These are phyloP conservation scores for Eira barbara DNA, from an alignment of 2,113 vertebrate species.

Conservation along the genomic window DNA sequence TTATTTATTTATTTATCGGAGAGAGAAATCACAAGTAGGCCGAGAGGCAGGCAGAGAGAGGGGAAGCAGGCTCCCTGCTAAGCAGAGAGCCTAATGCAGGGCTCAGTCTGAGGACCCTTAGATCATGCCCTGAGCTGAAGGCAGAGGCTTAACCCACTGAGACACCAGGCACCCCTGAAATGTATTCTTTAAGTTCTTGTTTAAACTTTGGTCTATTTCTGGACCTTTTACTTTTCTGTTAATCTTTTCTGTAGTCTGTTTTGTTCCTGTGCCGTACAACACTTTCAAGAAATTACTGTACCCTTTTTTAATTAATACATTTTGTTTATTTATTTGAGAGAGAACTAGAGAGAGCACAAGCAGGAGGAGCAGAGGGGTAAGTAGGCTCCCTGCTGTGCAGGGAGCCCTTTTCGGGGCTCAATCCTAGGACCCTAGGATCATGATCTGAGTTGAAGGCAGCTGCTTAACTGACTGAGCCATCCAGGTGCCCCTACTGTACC, in stretches of 20 bases:
- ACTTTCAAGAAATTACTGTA: neutral
- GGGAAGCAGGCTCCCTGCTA: too few relatives aligned
- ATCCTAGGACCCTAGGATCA: neutral
- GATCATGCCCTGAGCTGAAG: too few relatives aligned
- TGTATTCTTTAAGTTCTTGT: neutral
- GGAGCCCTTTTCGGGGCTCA: neutral
- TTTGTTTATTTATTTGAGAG: neutral
- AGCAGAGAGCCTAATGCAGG: too few relatives aligned
- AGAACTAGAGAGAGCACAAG: neutral
- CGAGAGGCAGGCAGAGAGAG: too few relatives aligned
- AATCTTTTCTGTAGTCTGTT: neutral
- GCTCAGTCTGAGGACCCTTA: too few relatives aligned
- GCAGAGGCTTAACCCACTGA: too few relatives aligned
- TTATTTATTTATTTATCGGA: too few relatives aligned
- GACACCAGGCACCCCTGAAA: neutral
- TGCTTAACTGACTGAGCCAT: neutral
- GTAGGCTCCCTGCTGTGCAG: neutral
- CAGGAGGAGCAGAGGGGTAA: neutral
- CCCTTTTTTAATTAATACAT: neutral
- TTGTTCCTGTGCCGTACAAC: neutral
- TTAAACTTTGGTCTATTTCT: neutral
- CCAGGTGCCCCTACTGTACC: neutral
- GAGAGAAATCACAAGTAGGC: too few relatives aligned
- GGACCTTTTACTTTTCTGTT: neutral
- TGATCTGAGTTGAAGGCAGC: neutral